A percentile compares a stretch with the other conserved stretches of the same genome.
Conservation (phyloP, 2,888 invertebrate species). For the Harpagoxenus sublaevis region DNA sequence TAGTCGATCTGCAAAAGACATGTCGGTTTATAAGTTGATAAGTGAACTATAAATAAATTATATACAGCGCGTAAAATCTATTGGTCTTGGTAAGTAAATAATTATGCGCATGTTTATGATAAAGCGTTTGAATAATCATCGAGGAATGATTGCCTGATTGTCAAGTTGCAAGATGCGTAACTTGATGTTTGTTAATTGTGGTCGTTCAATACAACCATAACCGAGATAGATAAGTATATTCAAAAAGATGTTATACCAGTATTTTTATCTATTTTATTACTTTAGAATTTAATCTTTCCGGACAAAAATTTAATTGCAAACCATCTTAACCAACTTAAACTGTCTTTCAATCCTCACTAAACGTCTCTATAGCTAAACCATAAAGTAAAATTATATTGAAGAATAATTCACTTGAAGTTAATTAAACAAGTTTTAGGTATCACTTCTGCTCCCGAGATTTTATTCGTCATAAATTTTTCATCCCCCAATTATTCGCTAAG, state of each 20-base stretch:
- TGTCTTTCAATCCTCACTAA: neutral
- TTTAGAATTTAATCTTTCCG: neutral
- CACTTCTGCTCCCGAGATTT: neutral
- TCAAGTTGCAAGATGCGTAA: constrained; percentile 2
- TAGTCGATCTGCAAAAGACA: constrained; percentile 90
- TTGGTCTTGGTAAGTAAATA: neutral
- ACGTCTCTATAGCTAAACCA: neutral
- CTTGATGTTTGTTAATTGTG: neutral
- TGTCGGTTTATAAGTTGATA: constrained; percentile 11
- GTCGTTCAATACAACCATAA: neutral
- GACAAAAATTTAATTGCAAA: neutral
- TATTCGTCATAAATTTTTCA: neutral
- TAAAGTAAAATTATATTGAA: neutral
- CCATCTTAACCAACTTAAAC: neutral
- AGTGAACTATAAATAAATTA: constrained; percentile 36
- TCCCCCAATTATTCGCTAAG: neutral
- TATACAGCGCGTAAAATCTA: neutral
- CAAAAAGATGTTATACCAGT: neutral
- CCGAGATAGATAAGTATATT: constrained; percentile 25
- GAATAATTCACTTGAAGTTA: neutral
- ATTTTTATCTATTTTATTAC: constrained; percentile 4
- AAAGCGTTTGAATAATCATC: constrained; percentile 19
- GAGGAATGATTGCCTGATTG: neutral
- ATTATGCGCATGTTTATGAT: neutral
- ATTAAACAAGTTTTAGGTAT: neutral